Evolutionary conservation across 2,113 vertebrate species (phyloP), one percentile per base, ranked within the genome.

Genomic region (Malurus melanocephalus): DNA sequence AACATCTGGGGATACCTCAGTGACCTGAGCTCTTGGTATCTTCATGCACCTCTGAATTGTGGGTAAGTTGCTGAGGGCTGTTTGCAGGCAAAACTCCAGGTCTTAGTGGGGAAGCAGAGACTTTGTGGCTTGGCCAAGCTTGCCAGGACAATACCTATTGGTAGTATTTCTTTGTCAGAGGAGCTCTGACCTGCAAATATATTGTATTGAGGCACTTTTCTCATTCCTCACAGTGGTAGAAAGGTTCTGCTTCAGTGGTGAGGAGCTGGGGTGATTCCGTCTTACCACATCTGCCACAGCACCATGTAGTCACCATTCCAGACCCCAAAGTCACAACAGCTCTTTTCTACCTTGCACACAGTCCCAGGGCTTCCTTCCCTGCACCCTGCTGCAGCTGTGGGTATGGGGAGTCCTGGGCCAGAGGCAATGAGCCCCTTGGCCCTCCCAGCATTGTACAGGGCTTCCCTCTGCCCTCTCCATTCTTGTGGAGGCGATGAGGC

Each of bases 351-450:
- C 27, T 67, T 24, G 27, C 46, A 21, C 53, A 6, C 46, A 28
- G 69, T 8, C 48, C 6, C 19, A 14, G 49, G 13, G 35, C 27
- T 51, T 72, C 35, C 35, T 42, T 30, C 46, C 33, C 35, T 40
- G 59, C 4, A 6, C 35, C 26, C 0, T 19, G 45, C 49, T 38
- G 46, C 38, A 59, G 48, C 33, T 53, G 33, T 21, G 49, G 77
- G 45, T n/a, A 3, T 8, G 5, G 5, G 48, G 64, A 65, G 28
- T 40, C 40, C 69, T 16, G 28, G 42, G 40, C 56, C 15, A 43
- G 32, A 73, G 65, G 42, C 78, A 33, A 69, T 24, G 51, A 79
- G 51, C 1, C 0, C 38, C 1, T 0, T 3, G 19, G 20, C 48
- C 40, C 57, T 23, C 53, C 52, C 3, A 3, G 16, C 46, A 8